phyloP scores from a whole-genome alignment of 2,113 vertebrate genomes.

The Dipodomys ordii region DNA sequence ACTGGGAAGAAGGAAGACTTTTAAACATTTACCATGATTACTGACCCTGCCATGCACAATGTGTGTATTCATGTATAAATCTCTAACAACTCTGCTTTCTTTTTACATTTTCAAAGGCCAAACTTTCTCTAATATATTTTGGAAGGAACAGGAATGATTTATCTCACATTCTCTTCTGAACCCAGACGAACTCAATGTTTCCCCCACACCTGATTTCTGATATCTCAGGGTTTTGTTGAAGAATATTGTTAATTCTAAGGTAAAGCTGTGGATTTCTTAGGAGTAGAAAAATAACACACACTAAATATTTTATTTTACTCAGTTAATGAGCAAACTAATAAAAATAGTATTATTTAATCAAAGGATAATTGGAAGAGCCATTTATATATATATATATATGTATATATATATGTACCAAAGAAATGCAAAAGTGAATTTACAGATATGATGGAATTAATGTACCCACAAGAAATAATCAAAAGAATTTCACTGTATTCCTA shows the following conservation, averaged over 20 bases:
- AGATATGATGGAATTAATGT: neutral
- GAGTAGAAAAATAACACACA: neutral
- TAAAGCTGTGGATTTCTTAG: neutral
- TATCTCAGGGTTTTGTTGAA: neutral
- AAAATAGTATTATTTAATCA: neutral
- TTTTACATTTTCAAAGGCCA: neutral
- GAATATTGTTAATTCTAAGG: neutral
- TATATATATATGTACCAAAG: neutral
- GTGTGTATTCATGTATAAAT: neutral
- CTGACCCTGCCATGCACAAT: neutral
- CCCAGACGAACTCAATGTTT: neutral
- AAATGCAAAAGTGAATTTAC: neutral
- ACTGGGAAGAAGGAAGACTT: neutral
- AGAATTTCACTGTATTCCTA: neutral
- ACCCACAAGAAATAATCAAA: neutral
- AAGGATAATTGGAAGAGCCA: neutral
- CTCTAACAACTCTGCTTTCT: neutral
- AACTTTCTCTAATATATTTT: slow-evolving; percentile 21
- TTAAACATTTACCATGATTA: neutral
- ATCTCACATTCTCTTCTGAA: neutral
- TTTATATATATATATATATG: too few relatives aligned
- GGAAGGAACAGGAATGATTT: neutral
- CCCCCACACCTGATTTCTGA: neutral
- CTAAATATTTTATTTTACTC: neutral
- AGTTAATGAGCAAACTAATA: neutral